Conservation (phyloP, 2,113 vertebrate species). For the Amblyopsis rosae region DNA sequence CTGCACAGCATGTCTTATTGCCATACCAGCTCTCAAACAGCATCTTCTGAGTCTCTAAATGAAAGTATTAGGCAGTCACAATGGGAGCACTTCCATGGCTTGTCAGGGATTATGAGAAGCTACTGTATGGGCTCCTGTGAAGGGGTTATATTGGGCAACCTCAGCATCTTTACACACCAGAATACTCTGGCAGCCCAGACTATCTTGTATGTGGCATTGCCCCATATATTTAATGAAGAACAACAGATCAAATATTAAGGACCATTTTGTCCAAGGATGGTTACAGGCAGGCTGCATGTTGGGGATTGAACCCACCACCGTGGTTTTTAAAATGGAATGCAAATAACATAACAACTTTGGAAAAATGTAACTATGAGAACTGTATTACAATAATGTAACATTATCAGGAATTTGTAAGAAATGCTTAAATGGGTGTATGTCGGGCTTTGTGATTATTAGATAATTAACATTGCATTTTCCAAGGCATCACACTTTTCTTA, state of each 20-base stretch:
- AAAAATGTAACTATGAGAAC: too few relatives aligned
- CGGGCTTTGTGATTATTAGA: too few relatives aligned
- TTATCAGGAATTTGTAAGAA: too few relatives aligned
- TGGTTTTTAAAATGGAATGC: too few relatives aligned
- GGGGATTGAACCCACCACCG: too few relatives aligned
- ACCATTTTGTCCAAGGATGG: background rate
- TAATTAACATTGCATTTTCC: too few relatives aligned
- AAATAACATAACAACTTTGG: too few relatives aligned
- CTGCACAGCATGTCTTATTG: background rate
- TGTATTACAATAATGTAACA: too few relatives aligned
- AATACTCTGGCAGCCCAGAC: conserved; percentile 22
- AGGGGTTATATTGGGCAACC: conserved; percentile 47
- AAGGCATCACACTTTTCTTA: too few relatives aligned
- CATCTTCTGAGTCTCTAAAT: background rate
- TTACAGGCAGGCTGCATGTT: too few relatives aligned
- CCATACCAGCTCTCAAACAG: background rate
- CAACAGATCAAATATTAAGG: background rate
- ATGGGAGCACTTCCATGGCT: conserved; percentile 12
- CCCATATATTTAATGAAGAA: conserved; percentile 1
- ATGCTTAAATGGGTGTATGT: too few relatives aligned
- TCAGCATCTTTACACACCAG: conserved; percentile 35
- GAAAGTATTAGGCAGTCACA: conserved; percentile 4
- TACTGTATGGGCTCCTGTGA: conserved; percentile 15
- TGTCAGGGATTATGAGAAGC: conserved; percentile 13
- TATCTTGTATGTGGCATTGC: conserved; percentile 5